Evolutionary conservation across 2,113 vertebrate genomes (phyloP), one percentile per base, ranked within the genome.

Genomic region (Oceanodroma tethys): DNA sequence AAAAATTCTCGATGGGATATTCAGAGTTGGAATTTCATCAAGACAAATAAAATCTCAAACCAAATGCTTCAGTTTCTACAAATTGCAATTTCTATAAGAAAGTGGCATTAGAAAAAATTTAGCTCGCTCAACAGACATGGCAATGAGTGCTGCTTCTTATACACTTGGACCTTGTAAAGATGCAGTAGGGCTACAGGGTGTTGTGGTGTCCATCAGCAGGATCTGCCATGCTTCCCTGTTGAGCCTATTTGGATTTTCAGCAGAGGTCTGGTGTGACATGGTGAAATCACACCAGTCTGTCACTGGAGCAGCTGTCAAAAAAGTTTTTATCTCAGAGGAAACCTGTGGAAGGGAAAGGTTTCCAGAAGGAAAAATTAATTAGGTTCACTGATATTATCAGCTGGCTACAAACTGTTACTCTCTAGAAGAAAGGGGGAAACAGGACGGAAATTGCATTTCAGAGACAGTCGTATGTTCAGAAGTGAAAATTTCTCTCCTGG

Each of bases 191-290:
- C 16, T 81, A 32, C 10, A 26, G 23, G 7, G 7, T 48, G 58
- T 18, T 62, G 6, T 26, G 18, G 14, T 67, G 16, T 25, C 29
- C 48, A 2, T 40, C 55, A 36, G 34, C 52, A 72, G 48, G 26
- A 7, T 36, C 45, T 79, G 13, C 18, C 25, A 4, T 19, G 48
- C 15, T 48, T 91, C 25, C 10, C 29, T 58, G 5, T 80, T 65
- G 36, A 68, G 20, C 15, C 12, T 23, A 1, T 27, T 50, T 50
- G 34, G 23, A 27, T 73, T 86, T 88, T 58, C 40, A 65, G 58
- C 18, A 1, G 4, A 43, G 40, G 3, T 62, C 45, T 76, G 18
- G 7, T 50, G 9, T 0, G 0, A 78, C 4, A 1, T 7, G 4
- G 5, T n/a, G 40, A 81, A 76, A 86, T 62, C 20, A 53, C 32